Percentiles rank a stretch among this genome's conserved stretches.
These are phyloP conservation scores for Scaptomyza pallida DNA, from an alignment of 1,140 invertebrate genomes.

Conservation along the genomic window DNA sequence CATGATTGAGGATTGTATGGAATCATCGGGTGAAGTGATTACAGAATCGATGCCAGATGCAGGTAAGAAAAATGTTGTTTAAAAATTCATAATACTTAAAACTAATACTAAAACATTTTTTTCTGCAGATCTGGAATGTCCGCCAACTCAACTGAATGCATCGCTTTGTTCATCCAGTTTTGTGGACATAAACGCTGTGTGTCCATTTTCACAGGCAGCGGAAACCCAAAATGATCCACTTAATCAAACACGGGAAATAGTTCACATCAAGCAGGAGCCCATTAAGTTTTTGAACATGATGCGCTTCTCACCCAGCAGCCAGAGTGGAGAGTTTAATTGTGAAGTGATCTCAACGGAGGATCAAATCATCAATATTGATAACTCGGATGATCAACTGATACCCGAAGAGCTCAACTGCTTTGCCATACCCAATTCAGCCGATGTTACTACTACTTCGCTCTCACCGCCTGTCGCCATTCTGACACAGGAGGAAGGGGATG, in stretches of 20 bases:
- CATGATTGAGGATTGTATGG: not conserved
- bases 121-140: not conserved
- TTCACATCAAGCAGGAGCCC: conserved; percentile 17
- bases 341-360: conserved; percentile 16
- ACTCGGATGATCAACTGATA: conserved; percentile 3
- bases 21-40: too few species aligned
- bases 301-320: conserved; percentile 11
- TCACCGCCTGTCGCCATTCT: too few species aligned
- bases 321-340: conserved; percentile 11
- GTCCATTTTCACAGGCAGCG: conserved; percentile 1
- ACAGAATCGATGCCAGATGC: not conserved
- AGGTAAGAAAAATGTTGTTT: not conserved
- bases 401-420: conserved; percentile 11
- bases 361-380: conserved; percentile 29
- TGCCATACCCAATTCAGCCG: not conserved
- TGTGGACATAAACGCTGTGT: conserved; percentile 24
- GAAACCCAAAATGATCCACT: conserved; percentile 27
- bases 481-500: not conserved
- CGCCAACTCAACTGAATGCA: conserved; percentile 12
- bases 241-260: not conserved
- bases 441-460: not conserved
- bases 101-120: not conserved
- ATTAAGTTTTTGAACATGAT: conserved; percentile 23
- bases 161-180: conserved; percentile 6
- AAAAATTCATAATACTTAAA: too few species aligned